Evolutionary conservation across 2,888 invertebrate genomes (phyloP).

Genomic region (Cephus sareptanus): DNA sequence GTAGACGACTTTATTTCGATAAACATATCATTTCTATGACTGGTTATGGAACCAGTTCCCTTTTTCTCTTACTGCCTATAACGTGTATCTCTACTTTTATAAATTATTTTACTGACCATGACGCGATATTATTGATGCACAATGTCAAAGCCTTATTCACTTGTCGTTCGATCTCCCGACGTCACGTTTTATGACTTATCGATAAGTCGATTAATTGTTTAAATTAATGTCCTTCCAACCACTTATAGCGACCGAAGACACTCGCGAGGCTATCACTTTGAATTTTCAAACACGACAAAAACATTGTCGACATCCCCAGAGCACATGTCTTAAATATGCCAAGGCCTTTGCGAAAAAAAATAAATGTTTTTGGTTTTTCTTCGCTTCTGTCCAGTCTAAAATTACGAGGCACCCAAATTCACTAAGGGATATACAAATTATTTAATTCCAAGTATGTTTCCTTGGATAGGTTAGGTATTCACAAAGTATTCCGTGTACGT

Average conservation of each 20-base stretch:
- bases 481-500: neutral
- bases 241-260: neutral
- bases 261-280: neutral
- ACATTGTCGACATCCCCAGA: neutral
- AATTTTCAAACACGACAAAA: neutral
- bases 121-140: neutral
- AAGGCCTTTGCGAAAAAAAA: neutral
- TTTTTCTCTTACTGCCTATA: neutral
- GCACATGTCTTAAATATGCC: neutral
- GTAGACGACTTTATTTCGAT: neutral
- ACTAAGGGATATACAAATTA: neutral
- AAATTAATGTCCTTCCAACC: neutral
- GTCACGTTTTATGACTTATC: neutral
- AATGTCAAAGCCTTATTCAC: neutral
- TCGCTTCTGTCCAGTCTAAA: neutral
- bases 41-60: neutral
- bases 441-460: neutral
- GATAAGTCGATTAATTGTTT: neutral
- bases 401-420: neutral
- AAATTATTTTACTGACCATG: neutral
- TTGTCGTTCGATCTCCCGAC: neutral
- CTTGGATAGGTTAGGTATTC: neutral
- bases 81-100: neutral
- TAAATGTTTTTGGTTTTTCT: neutral
- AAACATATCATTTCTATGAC: neutral